Percentiles rank a stretch among this genome's conserved stretches.
Conservation (phyloP, 2,888 invertebrate genomes). For the Apantesis nais region DNA sequence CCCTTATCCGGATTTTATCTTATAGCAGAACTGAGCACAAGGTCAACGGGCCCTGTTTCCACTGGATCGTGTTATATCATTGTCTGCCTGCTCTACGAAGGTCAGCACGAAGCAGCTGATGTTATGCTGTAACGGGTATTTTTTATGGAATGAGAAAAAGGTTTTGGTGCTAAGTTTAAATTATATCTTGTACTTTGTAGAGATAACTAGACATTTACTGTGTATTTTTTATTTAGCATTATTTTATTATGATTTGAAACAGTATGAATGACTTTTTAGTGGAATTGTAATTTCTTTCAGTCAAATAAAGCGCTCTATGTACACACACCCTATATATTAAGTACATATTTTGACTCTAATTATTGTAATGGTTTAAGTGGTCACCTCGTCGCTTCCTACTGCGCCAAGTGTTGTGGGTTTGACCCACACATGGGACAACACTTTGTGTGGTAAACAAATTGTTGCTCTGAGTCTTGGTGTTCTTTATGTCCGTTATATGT, state of each 20-base stretch:
- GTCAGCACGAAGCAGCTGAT: slow-evolving; percentile 9
- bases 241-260: neutral
- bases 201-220: neutral
- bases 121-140: slow-evolving; percentile 16
- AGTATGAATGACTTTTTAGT: neutral
- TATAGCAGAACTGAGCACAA: slow-evolving; percentile 19
- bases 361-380: too few species aligned
- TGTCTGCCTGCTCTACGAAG: slow-evolving; percentile 22
- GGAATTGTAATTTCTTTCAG: neutral
- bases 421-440: too few species aligned
- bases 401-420: too few species aligned
- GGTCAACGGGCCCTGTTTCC: slow-evolving; percentile 28
- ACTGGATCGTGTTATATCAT: slow-evolving; percentile 36
- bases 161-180: neutral
- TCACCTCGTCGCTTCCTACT: too few species aligned
- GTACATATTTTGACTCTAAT: too few species aligned
- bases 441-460: too few species aligned
- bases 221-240: neutral
- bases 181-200: neutral
- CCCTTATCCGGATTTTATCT: slow-evolving; percentile 26
- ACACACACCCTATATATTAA: too few species aligned
- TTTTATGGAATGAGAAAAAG: neutral
- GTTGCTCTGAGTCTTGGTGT: too few species aligned
- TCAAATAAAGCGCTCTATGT: too few species aligned
- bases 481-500: too few species aligned